Evolutionary conservation across 2,797 vertebrate species (phyloP).

Genomic region (Halcyon chelicuti): DNA sequence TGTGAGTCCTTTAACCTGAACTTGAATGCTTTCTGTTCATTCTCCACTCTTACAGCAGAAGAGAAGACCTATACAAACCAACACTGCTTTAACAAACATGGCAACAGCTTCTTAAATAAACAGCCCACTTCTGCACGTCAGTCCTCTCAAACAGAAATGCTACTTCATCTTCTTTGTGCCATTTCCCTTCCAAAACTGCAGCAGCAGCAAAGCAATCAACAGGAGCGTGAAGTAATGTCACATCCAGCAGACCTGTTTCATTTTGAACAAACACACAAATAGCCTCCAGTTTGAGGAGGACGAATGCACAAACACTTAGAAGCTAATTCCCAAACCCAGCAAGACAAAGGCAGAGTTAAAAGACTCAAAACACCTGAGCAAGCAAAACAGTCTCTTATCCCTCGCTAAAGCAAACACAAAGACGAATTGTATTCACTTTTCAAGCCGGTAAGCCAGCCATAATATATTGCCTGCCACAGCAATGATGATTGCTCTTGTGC

Average conservation of each 20-base stretch:
- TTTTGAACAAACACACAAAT: constrained; percentile 59
- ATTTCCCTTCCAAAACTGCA: constrained; percentile 40
- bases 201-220: constrained; percentile 40
- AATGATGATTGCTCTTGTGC: constrained; percentile 23
- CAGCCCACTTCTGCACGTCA: not conserved
- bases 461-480: constrained; percentile 36
- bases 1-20: not conserved
- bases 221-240: not conserved
- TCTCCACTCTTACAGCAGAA: not conserved
- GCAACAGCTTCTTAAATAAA: constrained; percentile 37
- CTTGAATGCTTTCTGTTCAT: not conserved
- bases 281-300: constrained; percentile 3
- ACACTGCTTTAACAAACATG: not conserved
- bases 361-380: constrained; percentile 60
- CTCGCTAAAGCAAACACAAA: not conserved
- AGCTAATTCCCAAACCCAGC: constrained; percentile 44
- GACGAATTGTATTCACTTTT: not conserved
- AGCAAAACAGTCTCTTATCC: constrained; percentile 50
- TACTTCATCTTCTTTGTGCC: constrained; percentile 54
- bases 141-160: constrained; percentile 8
- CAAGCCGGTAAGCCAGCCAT: constrained; percentile 2
- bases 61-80: not conserved
- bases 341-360: constrained; percentile 47
- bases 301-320: constrained; percentile 56
- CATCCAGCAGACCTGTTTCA: constrained; percentile 12